Conservation (phyloP, 2,113 vertebrate species). For the Rhinopomastus cyanomelas region DNA sequence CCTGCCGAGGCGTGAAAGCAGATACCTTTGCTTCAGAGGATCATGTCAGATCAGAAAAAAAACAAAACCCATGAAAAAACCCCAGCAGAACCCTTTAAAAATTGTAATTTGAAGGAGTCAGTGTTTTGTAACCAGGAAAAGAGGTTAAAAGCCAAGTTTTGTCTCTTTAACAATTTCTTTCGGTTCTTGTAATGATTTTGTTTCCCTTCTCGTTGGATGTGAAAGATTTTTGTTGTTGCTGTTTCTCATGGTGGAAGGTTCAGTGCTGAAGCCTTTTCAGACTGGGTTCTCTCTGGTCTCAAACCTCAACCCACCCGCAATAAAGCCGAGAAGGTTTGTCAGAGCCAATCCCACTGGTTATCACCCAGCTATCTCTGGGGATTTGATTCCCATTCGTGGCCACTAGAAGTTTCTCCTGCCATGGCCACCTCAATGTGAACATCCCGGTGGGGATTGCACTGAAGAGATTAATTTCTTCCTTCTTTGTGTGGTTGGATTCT, state of each 20-base stretch:
- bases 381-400: background rate
- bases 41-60: background rate
- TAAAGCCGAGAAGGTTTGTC: background rate
- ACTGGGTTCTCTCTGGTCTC: background rate
- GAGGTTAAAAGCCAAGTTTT: conserved; percentile 20
- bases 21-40: conserved; percentile 65
- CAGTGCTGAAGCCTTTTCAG: background rate
- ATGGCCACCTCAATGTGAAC: background rate
- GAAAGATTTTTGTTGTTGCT: background rate
- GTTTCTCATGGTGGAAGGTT: background rate
- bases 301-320: background rate
- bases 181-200: conserved; percentile 21
- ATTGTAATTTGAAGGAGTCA: conserved; percentile 38
- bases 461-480: background rate
- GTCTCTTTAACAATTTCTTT: conserved; percentile 15
- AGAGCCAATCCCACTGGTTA: background rate
- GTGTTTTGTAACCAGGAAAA: conserved; percentile 55
- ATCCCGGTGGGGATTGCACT: background rate
- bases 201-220: conserved; percentile 30
- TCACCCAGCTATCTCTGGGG: background rate
- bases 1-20: conserved; percentile 37
- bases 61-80: background rate
- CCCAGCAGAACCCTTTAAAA: background rate
- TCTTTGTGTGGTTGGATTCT: background rate
- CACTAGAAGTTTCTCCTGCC: background rate